phyloP scores from a whole-genome alignment of 2,888 invertebrate species.

The Nomada lathburiana region DNA sequence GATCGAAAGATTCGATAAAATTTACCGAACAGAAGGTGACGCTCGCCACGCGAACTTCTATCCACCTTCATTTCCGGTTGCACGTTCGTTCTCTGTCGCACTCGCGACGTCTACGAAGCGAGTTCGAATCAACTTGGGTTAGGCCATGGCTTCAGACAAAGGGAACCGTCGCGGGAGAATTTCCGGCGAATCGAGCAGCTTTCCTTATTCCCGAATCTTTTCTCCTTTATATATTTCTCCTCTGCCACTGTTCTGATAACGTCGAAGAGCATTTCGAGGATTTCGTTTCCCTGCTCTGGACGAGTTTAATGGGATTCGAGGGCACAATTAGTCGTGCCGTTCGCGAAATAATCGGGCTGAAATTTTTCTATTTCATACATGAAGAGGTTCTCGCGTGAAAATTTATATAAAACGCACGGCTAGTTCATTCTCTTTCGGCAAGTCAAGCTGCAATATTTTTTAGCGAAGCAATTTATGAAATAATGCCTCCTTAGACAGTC shows the following conservation, averaged over 20 bases:
- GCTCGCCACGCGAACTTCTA: constrained; percentile 62
- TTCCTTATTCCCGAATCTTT: constrained; percentile 13
- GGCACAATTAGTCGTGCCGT: constrained; percentile 9
- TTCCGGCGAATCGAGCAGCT: constrained; percentile 29
- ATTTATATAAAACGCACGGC: no score
- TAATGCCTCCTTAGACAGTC: no score
- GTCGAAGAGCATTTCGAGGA: constrained; percentile 11
- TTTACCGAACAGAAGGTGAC: constrained; percentile 53
- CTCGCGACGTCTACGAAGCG: constrained; percentile 31
- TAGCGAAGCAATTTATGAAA: no score
- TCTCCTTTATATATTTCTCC: constrained; percentile 26
- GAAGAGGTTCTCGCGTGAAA: no score
- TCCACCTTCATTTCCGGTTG: constrained; percentile 60
- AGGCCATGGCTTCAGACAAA: constrained; percentile 58
- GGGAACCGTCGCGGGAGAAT: constrained; percentile 53
- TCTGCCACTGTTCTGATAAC: not conserved
- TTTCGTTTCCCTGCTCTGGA: constrained; percentile 20
- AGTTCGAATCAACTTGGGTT: constrained; percentile 58
- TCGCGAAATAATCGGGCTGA: not conserved
- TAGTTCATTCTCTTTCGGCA: no score
- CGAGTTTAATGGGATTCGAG: constrained; percentile 13
- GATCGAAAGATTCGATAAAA: constrained; percentile 64
- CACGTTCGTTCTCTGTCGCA: constrained; percentile 14
- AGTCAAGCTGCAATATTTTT: no score
- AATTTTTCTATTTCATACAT: not conserved